Base-by-base conservation (phyloP, 2,113 vertebrate species). In the Takifugu bimaculatus region DNA sequence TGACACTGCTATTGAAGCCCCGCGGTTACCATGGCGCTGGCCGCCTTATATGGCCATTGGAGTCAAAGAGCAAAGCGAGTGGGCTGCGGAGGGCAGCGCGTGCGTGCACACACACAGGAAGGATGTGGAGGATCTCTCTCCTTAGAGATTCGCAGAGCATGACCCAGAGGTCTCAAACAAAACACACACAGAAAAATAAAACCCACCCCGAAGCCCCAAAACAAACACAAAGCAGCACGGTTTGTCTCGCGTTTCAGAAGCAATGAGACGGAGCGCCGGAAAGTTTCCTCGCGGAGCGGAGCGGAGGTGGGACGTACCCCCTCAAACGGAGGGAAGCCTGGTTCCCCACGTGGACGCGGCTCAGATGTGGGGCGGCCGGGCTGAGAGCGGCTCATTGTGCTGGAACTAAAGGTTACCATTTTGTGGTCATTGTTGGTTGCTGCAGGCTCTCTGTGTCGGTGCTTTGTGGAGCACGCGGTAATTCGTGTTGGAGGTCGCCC, bases 1-100 rank as follows among this genome's bases (percentile, higher is more conserved):
- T 92, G 91, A 91, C 91, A 91, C 88, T 87, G 88, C 91, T 91
- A 90, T 91, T 90, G 86, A 92, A 91, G 85, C 89, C 78, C 88
- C 68, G 78, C 54, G 75, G 91, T 92, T 91, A 83, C 91, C 88
- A 92, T 90, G 91, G 90, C 57, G 83, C 77, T 60, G 54, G 45
- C 70, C 87, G 80, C 90, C 91, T 89, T 91, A 89, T 90, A 90
- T 90, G 91, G 91, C 78, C 79, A 85, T 79, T 75, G 82, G 85
- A 90, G 91, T 92, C 90, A 91, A 91, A 91, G 90, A 90, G 88
- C 90, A 89, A 86, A 83, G 80, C 83, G 87, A 82, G 87, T 83
- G 86, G 82, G 83, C 78, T 91, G 84, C 79, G 79, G 75, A 75
- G 77, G 83, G 66, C 72, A 77, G 47, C 48, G 25, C 26, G 28